Base-by-base conservation (phyloP, 2,888 invertebrate genomes). In the Baronia brevicornis region DNA sequence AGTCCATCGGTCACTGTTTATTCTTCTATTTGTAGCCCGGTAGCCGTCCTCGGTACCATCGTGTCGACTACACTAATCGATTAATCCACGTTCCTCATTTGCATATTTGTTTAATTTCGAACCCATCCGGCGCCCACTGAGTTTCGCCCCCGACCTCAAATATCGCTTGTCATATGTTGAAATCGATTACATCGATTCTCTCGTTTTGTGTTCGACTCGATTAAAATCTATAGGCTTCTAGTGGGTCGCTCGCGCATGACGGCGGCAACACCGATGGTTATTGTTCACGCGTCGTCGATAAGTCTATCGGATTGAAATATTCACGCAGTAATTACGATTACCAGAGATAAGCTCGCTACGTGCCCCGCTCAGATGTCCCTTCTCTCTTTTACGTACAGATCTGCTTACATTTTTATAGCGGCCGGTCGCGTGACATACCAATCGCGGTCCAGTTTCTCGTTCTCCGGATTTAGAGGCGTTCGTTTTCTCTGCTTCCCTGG, bases 71-170 rank as follows among this genome's bases (percentile, higher is more conserved):
- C 71, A 58, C 53, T 53, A 59, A 59, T 64, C 72, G 72, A 77
- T 77, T 78, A 73, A 73, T 77, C 68, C 71, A 62, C 60, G 57
- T 48, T 56, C 48, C 52, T 63, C 60, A 82, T 80, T 82, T 80
- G 73, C 79, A 80, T 82, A 77, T 69, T 64, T 72, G 70, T 78
- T 79, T 77, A 75, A 80, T 78, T 77, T 78, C 60, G 68, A 69
- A 68, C 67, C 59, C 75, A 73, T 74, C 73, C 72, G 72, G 75
- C 78, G 75, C 74, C 75, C 75, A 72, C 74, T 62, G 68, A 50
- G 48, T 38, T 49, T 63, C 67, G 68, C 69, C 67, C 59, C 64
- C 68, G 68, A 69, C 72, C 71, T 73, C 71, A 60, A 71, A 71
- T 61, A 66, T 66, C 50, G 60, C 70, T 67, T 67, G 71, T 69